Conservation (phyloP, 2,888 invertebrate genomes). For the Nephrotoma guestfalica region DNA sequence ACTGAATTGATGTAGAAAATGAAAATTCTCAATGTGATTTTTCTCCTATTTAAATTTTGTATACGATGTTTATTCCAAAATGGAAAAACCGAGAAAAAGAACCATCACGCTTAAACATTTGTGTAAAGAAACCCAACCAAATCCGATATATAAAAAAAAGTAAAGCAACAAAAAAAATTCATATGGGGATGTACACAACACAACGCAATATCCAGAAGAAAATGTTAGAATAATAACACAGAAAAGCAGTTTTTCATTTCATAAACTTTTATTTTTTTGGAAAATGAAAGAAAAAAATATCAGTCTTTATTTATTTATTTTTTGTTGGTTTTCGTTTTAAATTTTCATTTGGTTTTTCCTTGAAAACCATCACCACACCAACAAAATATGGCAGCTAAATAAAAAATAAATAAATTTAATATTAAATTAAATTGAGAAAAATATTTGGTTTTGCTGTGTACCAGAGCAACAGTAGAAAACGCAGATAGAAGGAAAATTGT, state of each 20-base stretch:
- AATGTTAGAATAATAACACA: background rate
- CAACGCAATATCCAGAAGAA: background rate
- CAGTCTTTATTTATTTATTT: background rate
- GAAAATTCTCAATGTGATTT: background rate
- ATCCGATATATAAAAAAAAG: background rate
- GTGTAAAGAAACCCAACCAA: background rate
- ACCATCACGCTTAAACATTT: background rate
- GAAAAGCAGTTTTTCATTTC: background rate
- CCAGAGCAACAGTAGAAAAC: background rate
- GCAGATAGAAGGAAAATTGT: background rate
- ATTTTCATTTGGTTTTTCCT: background rate
- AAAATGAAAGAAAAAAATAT: background rate
- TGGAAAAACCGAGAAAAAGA: background rate
- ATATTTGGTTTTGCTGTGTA: background rate
- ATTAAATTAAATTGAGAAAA: background rate
- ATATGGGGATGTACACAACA: background rate
- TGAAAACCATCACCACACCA: background rate
- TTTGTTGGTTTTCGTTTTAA: background rate
- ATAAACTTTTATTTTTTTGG: background rate
- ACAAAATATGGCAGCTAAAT: background rate
- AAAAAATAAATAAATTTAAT: background rate
- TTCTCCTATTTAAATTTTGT: background rate
- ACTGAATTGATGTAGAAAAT: background rate
- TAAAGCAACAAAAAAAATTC: background rate
- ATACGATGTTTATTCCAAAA: background rate